Evolutionary conservation across 2,797 vertebrate species (phyloP).

Genomic region (Gambelia wislizenii): DNA sequence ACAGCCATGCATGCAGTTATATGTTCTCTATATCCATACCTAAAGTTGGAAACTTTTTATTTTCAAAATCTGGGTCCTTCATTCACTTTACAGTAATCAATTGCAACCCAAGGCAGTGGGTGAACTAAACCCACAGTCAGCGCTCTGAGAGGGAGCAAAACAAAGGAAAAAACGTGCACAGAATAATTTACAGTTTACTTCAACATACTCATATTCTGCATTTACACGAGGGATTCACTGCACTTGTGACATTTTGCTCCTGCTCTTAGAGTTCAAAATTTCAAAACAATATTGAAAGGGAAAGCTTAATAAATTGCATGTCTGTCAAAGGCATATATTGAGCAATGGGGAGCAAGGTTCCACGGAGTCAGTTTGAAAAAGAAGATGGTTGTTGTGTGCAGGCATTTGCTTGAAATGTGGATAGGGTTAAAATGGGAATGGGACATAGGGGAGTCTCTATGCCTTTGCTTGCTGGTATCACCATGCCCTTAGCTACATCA

Average conservation of each 20-base stretch:
- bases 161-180: not conserved
- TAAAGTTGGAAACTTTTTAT: not conserved
- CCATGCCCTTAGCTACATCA: not conserved
- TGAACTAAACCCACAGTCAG: too few species aligned
- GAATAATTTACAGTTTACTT: not conserved
- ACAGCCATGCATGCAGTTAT: not conserved
- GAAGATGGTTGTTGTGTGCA: not conserved
- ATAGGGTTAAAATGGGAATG: not conserved
- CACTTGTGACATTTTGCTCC: not conserved
- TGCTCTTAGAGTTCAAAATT: not conserved
- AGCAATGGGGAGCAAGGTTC: too few species aligned
- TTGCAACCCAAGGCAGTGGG: not conserved
- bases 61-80: not conserved
- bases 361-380: not conserved
- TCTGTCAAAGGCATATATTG: not conserved
- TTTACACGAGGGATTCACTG: not conserved
- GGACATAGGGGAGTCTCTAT: not conserved
- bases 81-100: not conserved
- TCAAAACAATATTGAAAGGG: not conserved
- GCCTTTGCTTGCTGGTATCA: not conserved
- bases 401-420: not conserved
- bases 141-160: not conserved
- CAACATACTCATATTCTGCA: not conserved
- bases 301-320: not conserved
- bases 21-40: not conserved